A percentile compares a stretch with the other conserved stretches of the same genome.
phyloP scores from a whole-genome alignment of 2,888 invertebrate genomes.

The Eristalis pertinax region DNA sequence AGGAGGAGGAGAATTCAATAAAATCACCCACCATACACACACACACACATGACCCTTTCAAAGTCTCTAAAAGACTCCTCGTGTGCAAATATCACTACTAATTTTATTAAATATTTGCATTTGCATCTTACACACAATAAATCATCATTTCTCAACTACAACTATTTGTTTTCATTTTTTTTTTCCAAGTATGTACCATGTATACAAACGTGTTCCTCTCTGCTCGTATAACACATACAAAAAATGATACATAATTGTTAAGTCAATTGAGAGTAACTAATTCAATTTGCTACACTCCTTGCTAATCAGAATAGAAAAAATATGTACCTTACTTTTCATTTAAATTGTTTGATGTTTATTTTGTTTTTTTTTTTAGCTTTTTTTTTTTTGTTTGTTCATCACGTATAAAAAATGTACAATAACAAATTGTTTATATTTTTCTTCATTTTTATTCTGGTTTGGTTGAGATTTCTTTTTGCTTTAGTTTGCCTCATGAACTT shows the following conservation, averaged over 20 bases:
- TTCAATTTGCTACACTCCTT: conserved; percentile 63
- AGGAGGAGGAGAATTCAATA: neutral
- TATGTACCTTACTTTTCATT: conserved; percentile 2
- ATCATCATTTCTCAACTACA: conserved; percentile 55
- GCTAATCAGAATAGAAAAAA: conserved; percentile 67
- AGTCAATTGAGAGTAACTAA: conserved; percentile 19
- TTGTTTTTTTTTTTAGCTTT: conserved; percentile 17
- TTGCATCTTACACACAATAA: conserved; percentile 17
- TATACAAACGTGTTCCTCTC: conserved; percentile 43
- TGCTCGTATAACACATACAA: conserved; percentile 29
- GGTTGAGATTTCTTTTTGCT: neutral
- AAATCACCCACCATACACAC: neutral
- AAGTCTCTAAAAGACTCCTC: conserved; percentile 34
- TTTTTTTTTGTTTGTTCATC: conserved; percentile 26
- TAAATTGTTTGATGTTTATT: neutral
- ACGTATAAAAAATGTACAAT: conserved; percentile 68
- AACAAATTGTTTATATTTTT: conserved; percentile 54
- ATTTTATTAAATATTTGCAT: conserved; percentile 32
- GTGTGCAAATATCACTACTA: conserved; percentile 55
- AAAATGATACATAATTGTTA: conserved; percentile 32
- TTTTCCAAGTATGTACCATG: conserved; percentile 2
- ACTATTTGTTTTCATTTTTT: neutral
- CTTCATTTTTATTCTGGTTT: neutral
- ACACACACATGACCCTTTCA: neutral
- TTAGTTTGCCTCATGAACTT: conserved; percentile 50